Percentiles rank a stretch among this genome's conserved stretches.
phyloP scores from a whole-genome alignment of 1,140 invertebrate genomes.

The Matsumurasca onukii region DNA sequence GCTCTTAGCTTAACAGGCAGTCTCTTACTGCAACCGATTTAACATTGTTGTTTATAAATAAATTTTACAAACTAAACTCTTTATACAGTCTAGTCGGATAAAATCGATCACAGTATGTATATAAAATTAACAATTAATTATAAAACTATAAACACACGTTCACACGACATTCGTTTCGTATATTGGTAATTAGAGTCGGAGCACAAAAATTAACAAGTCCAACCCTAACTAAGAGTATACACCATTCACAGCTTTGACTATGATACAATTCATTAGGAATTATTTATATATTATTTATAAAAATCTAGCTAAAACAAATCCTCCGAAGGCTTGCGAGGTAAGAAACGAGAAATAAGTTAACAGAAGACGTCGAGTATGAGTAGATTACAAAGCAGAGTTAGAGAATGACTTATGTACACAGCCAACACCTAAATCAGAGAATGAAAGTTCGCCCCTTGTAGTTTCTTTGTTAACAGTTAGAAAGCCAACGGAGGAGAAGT shows the following conservation, averaged over 20 bases:
- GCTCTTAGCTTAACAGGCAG: slow-evolving; percentile 38
- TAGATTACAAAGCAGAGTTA: slow-evolving; percentile 12
- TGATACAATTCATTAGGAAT: slow-evolving; percentile 35
- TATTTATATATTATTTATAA: slow-evolving; percentile 29
- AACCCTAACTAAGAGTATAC: slow-evolving; percentile 39
- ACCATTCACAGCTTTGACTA: slow-evolving; percentile 31
- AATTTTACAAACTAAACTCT: slow-evolving; percentile 25
- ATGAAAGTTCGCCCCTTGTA: slow-evolving; percentile 29
- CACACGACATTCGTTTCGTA: slow-evolving; percentile 23
- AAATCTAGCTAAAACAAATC: slow-evolving; percentile 36
- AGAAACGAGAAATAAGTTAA: slow-evolving; percentile 20
- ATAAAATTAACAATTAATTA: slow-evolving; percentile 33
- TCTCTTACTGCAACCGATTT: slow-evolving; percentile 39
- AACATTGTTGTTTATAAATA: slow-evolving; percentile 29
- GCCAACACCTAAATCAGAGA: slow-evolving; percentile 19
- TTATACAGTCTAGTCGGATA: slow-evolving; percentile 11
- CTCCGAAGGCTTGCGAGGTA: slow-evolving; percentile 36
- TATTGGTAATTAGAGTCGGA: slow-evolving; percentile 37
- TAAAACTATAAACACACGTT: slow-evolving; percentile 20
- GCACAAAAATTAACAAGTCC: slow-evolving; percentile 33
- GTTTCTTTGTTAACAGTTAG: slow-evolving; percentile 19
- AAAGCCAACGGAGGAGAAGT: slow-evolving; percentile 34
- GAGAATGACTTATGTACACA: slow-evolving; percentile 7
- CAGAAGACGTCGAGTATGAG: slow-evolving; percentile 12
- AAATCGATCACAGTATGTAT: slow-evolving; percentile 39